Base-by-base conservation (phyloP, 2,888 invertebrate genomes). In the Ellobium chinense region DNA sequence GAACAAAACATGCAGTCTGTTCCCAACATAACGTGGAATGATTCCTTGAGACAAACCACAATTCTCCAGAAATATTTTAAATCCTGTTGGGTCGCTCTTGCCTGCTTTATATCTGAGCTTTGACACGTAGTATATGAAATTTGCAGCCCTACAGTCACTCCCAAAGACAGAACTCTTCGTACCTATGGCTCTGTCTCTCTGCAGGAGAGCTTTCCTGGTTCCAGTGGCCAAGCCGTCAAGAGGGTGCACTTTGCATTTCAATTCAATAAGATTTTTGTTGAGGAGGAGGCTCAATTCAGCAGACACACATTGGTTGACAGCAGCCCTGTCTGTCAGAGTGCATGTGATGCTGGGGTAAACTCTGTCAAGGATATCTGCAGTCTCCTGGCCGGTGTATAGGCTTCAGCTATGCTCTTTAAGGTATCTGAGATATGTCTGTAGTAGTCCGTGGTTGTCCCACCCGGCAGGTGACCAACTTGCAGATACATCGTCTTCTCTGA, bases 51-150 rank as follows among this genome's bases (percentile, higher is more conserved):
- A 54, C 9, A 54, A 18, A 54, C 54, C 54, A 54, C 18, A 14
- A 14, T 54, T 9, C 18, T 9, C 18, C 18, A 54, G 54, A 54
- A 54, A 54, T 14, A 18, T 14, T 54, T 54, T 54, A 54, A 54
- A 54, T 14, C 54, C 54, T 54, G 54, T 14, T 54, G 54, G 54
- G 54, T 54, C 54, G 18, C 54, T 18, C 9, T 54, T 54, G 54
- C n/a, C n/a, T n/a, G n/a, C n/a, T n/a, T n/a, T n/a, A n/a, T n/a
- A 62, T 24, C 62, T 62, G 7, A 66, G 66, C 34, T 66, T 66
- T 9, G 66, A 66, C 9, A 66, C n/a, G 31, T 9, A 7, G 31
- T 66, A 34, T 9, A 66, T 14, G 4, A 66, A n/a, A 31, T 66
- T 66, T 27, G 66, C 66, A 31, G 34, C 66, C 34, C 66, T 27